Conservation (phyloP, 2,797 vertebrate species). For the Dendrocincla tyrannina region DNA sequence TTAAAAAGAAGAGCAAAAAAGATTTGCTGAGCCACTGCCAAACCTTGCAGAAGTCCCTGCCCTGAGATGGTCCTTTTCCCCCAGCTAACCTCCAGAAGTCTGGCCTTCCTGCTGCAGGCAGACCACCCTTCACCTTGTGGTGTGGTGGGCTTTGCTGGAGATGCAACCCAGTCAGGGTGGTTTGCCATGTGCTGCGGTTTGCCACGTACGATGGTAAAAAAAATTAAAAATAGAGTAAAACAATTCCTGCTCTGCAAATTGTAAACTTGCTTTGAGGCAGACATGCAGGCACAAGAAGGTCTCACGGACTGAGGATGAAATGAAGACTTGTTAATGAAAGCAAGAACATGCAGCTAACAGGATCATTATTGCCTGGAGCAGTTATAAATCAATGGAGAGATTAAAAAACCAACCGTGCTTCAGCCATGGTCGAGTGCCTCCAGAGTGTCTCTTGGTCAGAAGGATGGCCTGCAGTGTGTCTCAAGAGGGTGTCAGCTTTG, state of each 20-base stretch:
- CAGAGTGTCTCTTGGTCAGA: not conserved
- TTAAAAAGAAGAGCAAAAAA: not conserved
- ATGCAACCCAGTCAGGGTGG: not conserved
- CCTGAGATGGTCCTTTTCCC: not conserved
- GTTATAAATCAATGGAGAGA: not conserved
- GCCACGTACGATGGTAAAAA: accelerated
- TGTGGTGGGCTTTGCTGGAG: not conserved
- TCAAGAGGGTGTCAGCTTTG: not conserved
- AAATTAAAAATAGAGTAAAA: not conserved
- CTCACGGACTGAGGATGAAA: not conserved
- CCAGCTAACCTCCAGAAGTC: not conserved
- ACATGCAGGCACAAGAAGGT: not conserved
- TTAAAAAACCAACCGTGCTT: not conserved
- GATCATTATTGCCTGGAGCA: not conserved
- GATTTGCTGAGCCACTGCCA: not conserved
- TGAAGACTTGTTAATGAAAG: not conserved
- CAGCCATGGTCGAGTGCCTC: not conserved
- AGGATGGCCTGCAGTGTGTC: not conserved
- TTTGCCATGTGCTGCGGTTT: not conserved
- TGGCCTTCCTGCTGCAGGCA: not conserved
- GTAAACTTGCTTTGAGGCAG: not conserved
- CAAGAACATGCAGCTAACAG: not conserved
- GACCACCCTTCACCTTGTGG: not conserved
- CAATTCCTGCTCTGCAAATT: not conserved
- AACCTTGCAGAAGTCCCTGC: not conserved